Evolutionary conservation across 2,113 vertebrate species (phyloP).

Genomic region (Trematomus loennbergii): DNA sequence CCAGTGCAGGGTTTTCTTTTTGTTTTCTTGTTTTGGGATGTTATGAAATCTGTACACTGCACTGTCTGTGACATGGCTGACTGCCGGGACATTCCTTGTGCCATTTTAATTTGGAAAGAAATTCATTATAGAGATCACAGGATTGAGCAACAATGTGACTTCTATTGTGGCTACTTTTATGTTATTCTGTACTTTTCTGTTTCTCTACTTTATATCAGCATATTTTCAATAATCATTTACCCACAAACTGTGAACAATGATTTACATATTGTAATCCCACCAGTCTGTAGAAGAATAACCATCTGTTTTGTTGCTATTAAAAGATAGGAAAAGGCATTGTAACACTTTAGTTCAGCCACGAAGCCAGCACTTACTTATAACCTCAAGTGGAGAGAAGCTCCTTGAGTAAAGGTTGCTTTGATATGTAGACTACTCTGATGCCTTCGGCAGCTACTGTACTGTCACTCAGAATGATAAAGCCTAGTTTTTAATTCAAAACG

Average conservation of each 20-base stretch:
- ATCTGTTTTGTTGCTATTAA: constrained; percentile 53
- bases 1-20: constrained; percentile 8
- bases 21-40: constrained; percentile 7
- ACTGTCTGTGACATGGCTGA: constrained; percentile 13
- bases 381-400: constrained; percentile 46
- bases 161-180: constrained; percentile 17
- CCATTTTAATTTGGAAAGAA: constrained; percentile 25
- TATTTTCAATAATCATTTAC: constrained; percentile 38
- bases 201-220: constrained; percentile 31
- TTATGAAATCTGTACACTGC: constrained; percentile 3
- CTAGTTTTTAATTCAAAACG: constrained; percentile 68
- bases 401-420: constrained; percentile 57
- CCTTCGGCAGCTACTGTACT: constrained; percentile 79
- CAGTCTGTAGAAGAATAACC: constrained; percentile 36
- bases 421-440: constrained; percentile 69
- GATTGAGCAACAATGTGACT: neutral
- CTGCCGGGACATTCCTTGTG: constrained; percentile 42
- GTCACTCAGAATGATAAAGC: constrained; percentile 68
- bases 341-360: constrained; percentile 43
- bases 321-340: constrained; percentile 58
- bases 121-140: neutral
- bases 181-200: constrained; percentile 14
- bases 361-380: constrained; percentile 69
- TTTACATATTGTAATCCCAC: constrained; percentile 47
- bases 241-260: constrained; percentile 57